Evolutionary conservation across 2,888 invertebrate species (phyloP).

Genomic region (Pollenia amentaria): DNA sequence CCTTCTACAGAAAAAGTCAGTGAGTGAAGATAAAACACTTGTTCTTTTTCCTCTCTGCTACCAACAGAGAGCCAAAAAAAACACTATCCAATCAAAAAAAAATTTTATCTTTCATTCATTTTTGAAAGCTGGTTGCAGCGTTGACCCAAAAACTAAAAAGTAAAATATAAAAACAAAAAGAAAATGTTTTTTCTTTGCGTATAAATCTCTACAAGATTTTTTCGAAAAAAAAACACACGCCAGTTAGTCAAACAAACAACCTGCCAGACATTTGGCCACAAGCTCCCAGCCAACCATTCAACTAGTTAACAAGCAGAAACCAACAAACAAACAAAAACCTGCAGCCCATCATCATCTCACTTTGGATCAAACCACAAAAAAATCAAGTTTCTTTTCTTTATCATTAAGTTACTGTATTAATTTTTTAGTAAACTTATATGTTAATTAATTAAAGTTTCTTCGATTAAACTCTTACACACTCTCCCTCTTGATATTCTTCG

Average conservation of each 20-base stretch:
- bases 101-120: constrained; percentile 41
- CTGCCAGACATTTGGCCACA: constrained; percentile 14
- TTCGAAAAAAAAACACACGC: constrained; percentile 22
- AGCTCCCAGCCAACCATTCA: constrained; percentile 25
- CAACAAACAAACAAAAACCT: neutral
- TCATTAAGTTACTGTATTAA: constrained; percentile 6
- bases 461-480: constrained; percentile 20
- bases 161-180: neutral
- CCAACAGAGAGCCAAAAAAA: constrained; percentile 16
- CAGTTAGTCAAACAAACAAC: constrained; percentile 10
- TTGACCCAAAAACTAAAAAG: constrained; percentile 62
- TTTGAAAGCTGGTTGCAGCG: constrained; percentile 22
- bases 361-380: constrained; percentile 12
- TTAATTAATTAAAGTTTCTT: constrained; percentile 65
- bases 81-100: neutral
- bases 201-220: constrained; percentile 50
- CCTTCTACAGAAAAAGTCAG: neutral
- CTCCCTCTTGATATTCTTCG: too few species aligned
- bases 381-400: constrained; percentile 56
- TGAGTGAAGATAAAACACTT: constrained; percentile 28
- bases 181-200: constrained; percentile 51
- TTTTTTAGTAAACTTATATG: constrained; percentile 59
- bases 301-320: constrained; percentile 28
- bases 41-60: constrained; percentile 17
- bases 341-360: constrained; percentile 5